Percentiles rank a stretch among this genome's conserved stretches.
These are phyloP conservation scores for Drosophila cognata DNA, from an alignment of 2,888 invertebrate genomes.

Conservation along the genomic window DNA sequence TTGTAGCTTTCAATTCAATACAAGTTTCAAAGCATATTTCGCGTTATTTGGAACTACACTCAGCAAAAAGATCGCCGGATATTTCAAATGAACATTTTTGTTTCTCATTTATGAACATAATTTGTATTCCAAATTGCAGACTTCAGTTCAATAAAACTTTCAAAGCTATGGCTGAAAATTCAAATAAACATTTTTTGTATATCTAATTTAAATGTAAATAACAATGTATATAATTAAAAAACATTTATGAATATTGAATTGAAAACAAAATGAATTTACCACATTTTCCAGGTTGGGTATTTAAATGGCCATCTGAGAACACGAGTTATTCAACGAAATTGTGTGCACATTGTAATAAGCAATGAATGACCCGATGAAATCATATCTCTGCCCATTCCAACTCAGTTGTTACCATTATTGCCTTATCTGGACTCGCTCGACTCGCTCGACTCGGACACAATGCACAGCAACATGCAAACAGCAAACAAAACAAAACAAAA, in stretches of 20 bases:
- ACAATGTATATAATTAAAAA: background rate
- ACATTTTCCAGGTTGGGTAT: background rate
- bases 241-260: background rate
- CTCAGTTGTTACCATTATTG: constrained; percentile 8
- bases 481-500: background rate
- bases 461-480: background rate
- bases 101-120: background rate
- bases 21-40: background rate
- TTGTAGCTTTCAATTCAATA: background rate
- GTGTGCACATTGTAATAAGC: background rate
- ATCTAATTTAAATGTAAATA: background rate
- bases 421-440: background rate
- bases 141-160: background rate
- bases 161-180: too few species aligned
- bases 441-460: background rate
- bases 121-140: background rate
- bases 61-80: background rate
- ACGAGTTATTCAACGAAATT: background rate
- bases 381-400: background rate
- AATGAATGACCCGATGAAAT: background rate
- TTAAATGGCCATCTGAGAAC: background rate
- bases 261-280: background rate
- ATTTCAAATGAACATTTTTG: too few species aligned
- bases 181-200: too few species aligned
- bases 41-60: background rate